Conservation (phyloP, 2,797 vertebrate genomes). For the Xenops minutus region DNA sequence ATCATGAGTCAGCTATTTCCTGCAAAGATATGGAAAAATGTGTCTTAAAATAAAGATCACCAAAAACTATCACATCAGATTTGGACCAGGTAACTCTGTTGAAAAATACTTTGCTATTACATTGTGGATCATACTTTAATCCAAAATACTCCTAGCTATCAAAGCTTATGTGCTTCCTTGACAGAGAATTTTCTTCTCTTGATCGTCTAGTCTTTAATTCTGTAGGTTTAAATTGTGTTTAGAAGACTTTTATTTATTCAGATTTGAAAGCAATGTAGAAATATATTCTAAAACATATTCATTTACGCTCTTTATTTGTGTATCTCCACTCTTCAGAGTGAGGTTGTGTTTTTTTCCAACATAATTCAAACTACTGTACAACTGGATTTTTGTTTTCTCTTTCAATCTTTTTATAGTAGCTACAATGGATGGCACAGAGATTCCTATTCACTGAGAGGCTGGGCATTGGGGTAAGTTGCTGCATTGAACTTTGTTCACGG, state of each 20-base stretch:
- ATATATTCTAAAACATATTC: not conserved
- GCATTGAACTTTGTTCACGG: not conserved
- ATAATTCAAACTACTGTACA: not conserved
- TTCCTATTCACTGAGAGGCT: constrained; percentile 86
- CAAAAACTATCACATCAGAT: not conserved
- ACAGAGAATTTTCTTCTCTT: not conserved
- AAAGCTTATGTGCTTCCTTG: not conserved
- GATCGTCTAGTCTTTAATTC: not conserved
- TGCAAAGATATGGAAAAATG: not conserved
- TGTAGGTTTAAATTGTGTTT: not conserved
- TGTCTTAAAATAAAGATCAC: not conserved
- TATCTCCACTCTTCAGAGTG: not conserved
- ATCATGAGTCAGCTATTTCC: not conserved
- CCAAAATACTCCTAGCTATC: not conserved
- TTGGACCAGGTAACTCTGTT: not conserved
- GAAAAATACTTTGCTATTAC: not conserved
- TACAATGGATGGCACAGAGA: constrained; percentile 95
- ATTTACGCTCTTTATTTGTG: not conserved
- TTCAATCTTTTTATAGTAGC: constrained; percentile 71
- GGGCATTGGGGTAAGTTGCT: constrained; percentile 88
- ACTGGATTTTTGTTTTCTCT: not conserved
- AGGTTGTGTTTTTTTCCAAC: not conserved
- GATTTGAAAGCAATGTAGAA: not conserved
- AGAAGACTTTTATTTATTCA: not conserved
- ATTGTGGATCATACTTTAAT: not conserved